A percentile compares a stretch with the other conserved stretches of the same genome.
Evolutionary conservation across 30 jellyfish, hydroid and myxozoan species (phyloP).

Genomic region (Pelagia noctiluca): DNA sequence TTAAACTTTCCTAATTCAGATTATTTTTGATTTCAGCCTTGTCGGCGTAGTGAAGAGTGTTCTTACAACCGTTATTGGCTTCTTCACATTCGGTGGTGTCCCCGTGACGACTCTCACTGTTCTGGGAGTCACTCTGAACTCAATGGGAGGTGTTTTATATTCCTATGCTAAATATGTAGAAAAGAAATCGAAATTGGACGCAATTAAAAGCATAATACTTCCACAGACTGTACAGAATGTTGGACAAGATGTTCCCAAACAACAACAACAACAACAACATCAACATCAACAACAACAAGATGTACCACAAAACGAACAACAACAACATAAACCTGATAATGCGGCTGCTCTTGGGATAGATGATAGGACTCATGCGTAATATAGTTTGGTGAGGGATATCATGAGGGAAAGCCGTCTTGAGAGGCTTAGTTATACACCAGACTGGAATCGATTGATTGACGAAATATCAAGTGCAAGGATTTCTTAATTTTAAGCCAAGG

Average conservation of each 20-base stretch:
- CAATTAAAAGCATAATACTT: conserved; percentile 12
- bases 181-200: conserved; percentile 54
- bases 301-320: neutral
- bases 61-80: conserved; percentile 90
- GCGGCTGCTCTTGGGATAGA: conserved; percentile 34
- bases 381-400: neutral
- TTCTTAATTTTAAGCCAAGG: no score
- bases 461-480: no score
- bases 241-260: neutral
- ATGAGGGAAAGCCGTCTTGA: neutral
- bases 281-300: neutral
- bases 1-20: no score
- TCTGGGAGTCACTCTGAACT: conserved; percentile 84
- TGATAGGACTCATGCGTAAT: conserved; percentile 63
- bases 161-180: conserved; percentile 81
- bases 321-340: neutral
- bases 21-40: conserved; percentile 70
- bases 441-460: no score
- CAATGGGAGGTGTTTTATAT: conserved; percentile 89
- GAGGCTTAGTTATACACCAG: no score
- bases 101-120: conserved; percentile 79
- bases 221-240: conserved; percentile 5
- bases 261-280: neutral
- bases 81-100: conserved; percentile 98
- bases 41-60: conserved; percentile 98